Base-by-base conservation (phyloP, 2,888 invertebrate genomes). In the Linhomoeus sp. region DNA sequence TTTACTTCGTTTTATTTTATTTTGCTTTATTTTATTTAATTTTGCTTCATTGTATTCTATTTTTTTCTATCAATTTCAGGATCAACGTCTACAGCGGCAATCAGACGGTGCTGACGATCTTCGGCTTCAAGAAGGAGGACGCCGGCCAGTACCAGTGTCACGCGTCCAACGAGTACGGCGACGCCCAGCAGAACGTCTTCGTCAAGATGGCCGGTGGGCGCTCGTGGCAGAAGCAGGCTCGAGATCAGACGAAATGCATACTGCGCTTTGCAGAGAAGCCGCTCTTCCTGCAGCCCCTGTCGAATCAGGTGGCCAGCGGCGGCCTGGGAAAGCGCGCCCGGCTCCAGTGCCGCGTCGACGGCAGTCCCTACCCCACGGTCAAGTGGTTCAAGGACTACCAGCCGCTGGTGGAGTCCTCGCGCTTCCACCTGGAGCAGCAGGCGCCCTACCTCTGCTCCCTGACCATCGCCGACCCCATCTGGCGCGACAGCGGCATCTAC, bases 321-420 rank as follows among this genome's bases (percentile, higher is more conserved):
- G 33, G 12, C 20, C 9, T 33, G 20, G 73, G 85, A 41, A 77
- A 77, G 51, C 76, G 75, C 46, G 81, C 78, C 5, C 73, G 78
- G 46, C 70, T 94, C 37, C 80, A 81, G 59, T 88, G 88, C 19
- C 72, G 82, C 49, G 79, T 92, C 43, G 75, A 76, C 15, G 92
- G 92, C 2, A 79, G 83, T 43, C 94, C 94, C 0, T 79, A 79
- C 60, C 92, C 94, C 0, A 84, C 86, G 53, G 77, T 94, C 54
- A 87, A 83, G 67, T 92, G 90, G 88, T 85, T 81, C 67, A 86
- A 87, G 70, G 92, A 97, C 66, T 94, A 92, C 88, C 81, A 83
- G 64, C 88, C 87, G 7, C 66, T 97, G 3, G 79, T 84, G 1
- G 74, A 82, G 17, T 82, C 85, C n/a, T 75, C 79, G 12, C 77